Evolutionary conservation across 2,113 vertebrate species (phyloP), one percentile per base, ranked within the genome.

Genomic region (Eleginops maclovinus): DNA sequence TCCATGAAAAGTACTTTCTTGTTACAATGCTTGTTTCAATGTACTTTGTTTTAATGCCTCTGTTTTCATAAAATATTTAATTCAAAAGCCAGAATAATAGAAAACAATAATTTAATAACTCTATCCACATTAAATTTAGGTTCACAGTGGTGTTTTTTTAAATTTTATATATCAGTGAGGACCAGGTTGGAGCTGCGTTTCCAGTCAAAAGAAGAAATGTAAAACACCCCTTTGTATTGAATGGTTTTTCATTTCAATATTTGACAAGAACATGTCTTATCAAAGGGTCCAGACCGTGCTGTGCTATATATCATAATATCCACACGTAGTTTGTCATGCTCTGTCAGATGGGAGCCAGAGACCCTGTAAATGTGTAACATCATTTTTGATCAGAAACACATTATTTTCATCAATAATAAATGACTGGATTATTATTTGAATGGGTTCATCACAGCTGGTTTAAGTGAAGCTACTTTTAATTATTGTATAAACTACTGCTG

Each of bases 331-430:
- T 65, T 75, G 60, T 72, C 59, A 67, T 13, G 24, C 36, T 64
- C 36, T 71, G 50, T 70, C 66, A 65, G 31, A 66, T 64, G 46
- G 73, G 51, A 31, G 58, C 59, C 65, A 44, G 46, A 47, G 36
- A 11, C 72, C 65, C 36, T 51, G 60, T 65, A 54, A 71, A 60
- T 59, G 36, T 17, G 8, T 40, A 2, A 4, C 36, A 65, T 36
- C 15, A 46, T 28, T 51, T 40, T 8, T 58, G n/a, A 63, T 22
- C 58, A 31, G 10, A 58, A 40, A 41, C 4, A 26, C 41, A 15
- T 50, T 49, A n/a, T 55, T 12, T 43, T 4, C 31, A 31, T 31
- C 6, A 6, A 31, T 31, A 31, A 6, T 31, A 31, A 31, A 31
- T 31, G 5, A 31, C 31, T 31, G 31, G 31, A 31, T 31, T 31